Evolutionary conservation across 2,113 vertebrate genomes (phyloP), one percentile per base, ranked within the genome.

Genomic region (Stercorarius parasiticus): DNA sequence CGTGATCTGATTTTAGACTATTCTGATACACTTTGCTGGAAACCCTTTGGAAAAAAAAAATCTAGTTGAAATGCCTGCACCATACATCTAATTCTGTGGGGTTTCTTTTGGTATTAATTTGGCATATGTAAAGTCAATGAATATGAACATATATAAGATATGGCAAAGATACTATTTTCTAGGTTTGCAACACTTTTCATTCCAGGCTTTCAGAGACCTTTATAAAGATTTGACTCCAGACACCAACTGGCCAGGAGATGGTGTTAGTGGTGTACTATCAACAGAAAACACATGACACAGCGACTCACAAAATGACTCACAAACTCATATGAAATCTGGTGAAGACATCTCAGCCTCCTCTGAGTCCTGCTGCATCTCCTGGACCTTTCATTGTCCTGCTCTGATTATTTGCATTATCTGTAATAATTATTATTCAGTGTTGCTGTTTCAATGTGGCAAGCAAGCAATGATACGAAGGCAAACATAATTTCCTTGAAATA

Each of bases 231-330:
- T 91, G 20, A 65, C 87, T 85, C 21, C 30, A 82, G 81, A 45
- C 92, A 87, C 62, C 78, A 77, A 34, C 34, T 88, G 93, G 70
- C 96, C 95, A 97, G 95, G 92, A 97, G 95, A 72, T 91, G 96
- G 96, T 91, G 96, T 93, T 85, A 96, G 96, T 96, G 92, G 53
- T 90, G 62, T 91, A 52, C 81, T 79, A 40, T 32, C 55, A 71
- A 79, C 61, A 91, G 86, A 43, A 26, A 79, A 56, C 61, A 47
- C 0, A 0, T 64, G 78, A 58, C 52, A 50, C 12, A 65, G 93
- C 26, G 59, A 26, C 22, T 61, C 58, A 36, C 32, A 23, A 80
- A 78, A 34, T 49, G 52, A 86, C 64, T 83, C 42, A 42, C 23
- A 52, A 23, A 26, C 36, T 80, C 21, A 2, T 47, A 16, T 25